Evolutionary conservation across 1,140 invertebrate species (phyloP).

Genomic region (Vanessa tameamea): DNA sequence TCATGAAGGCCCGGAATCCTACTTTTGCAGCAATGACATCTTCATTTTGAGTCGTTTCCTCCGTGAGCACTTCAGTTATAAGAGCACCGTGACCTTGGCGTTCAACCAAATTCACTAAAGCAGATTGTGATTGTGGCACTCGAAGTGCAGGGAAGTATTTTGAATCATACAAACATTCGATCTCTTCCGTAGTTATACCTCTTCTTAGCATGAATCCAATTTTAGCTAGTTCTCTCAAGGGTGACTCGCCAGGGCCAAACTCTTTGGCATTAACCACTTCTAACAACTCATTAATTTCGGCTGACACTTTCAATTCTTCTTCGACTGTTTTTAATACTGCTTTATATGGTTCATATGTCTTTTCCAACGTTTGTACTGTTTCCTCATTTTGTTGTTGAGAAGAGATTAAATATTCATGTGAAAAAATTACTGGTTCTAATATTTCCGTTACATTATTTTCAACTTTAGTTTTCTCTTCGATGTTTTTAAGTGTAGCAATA

Average conservation of each 20-base stretch:
- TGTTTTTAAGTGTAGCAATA: conserved; percentile 83
- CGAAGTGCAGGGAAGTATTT: conserved; percentile 89
- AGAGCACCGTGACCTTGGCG: conserved; percentile 88
- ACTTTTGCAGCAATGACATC: conserved; percentile 87
- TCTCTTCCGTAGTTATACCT: conserved; percentile 88
- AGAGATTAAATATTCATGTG: conserved; percentile 82
- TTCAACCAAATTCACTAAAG: conserved; percentile 90
- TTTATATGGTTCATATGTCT: conserved; percentile 82
- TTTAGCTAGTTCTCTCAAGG: conserved; percentile 89
- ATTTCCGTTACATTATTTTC: conserved; percentile 66
- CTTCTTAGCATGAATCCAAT: conserved; percentile 88
- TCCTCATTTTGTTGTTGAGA: conserved; percentile 82
- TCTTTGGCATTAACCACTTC: conserved; percentile 87
- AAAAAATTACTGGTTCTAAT: conserved; percentile 78
- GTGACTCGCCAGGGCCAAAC: conserved; percentile 89
- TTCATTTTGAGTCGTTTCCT: conserved; percentile 88
- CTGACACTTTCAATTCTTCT: conserved; percentile 81
- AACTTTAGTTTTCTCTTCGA: conserved; percentile 77
- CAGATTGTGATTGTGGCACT: conserved; percentile 89
- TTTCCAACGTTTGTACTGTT: conserved; percentile 80
- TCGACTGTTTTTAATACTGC: conserved; percentile 82
- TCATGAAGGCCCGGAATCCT: conserved; percentile 91
- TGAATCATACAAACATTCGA: conserved; percentile 88
- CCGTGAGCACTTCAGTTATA: conserved; percentile 89
- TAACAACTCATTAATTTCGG: conserved; percentile 88